Evolutionary conservation across 2,797 vertebrate species (phyloP), one percentile per base, ranked within the genome.

Genomic region (Sitta carolinensis): DNA sequence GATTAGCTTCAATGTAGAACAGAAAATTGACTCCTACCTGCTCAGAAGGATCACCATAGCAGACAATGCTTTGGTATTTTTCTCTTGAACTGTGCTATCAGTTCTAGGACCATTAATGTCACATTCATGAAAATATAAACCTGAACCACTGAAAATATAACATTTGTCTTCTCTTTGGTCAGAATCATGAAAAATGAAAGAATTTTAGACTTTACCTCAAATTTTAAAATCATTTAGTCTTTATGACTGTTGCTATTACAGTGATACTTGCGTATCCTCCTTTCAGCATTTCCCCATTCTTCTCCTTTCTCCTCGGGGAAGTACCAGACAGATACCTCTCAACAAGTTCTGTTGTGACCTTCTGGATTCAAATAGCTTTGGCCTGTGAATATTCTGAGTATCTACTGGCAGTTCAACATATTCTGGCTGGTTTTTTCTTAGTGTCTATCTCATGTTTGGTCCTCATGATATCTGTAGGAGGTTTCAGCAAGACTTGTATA

Each of bases 361-460:
- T 58, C 13, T 82, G 21, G 23, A 7, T 68, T 79, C 19, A 15
- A 20, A 3, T 9, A 61, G 2, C 21, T 78, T 76, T 48, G 16
- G 8, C 10, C 27, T 73, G 21, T 66, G n/a, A 50, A 43, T 58
- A 62, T 32, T n/a, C 43, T 59, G 36, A 9, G 5, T 34, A 66
- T 23, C 30, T 62, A 48, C 16, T 47, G 45, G 23, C 45, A 86
- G 12, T 38, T 80, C n/a, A 55, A 4, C 9, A 87, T 34, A 38
- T 32, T 8, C 10, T 86, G 34, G 7, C 12, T 67, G 52, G 3
- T 59, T 47, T 57, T 52, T 14, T 69, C 18, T 23, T 23, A 62
- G 11, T 2, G 0, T 81, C 4, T 75, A 2, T 52, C 36, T 82
- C 19, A 54, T 54, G 18, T 7, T 61, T 2, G 0, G 10, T 43